A percentile compares a stretch with the other conserved stretches of the same genome.
phyloP scores from a whole-genome alignment of 1,140 invertebrate genomes.

The Bombus vancouverensis region DNA sequence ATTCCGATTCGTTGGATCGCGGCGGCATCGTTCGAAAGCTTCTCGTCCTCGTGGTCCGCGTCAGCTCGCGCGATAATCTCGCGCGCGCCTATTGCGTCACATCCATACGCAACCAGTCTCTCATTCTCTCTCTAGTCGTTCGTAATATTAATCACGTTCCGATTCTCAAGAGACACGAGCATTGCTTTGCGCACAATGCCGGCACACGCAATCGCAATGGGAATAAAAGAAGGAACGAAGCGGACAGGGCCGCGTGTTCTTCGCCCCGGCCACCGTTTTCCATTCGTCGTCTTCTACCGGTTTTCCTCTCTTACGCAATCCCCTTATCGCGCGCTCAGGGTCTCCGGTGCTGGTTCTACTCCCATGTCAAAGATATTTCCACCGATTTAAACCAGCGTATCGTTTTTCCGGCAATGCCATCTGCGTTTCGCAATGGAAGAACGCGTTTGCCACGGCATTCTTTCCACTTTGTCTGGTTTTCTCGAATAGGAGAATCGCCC shows the following conservation, averaged over 20 bases:
- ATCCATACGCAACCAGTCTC: constrained; percentile 52
- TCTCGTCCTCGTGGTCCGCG: constrained; percentile 39
- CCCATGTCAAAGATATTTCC: constrained; percentile 5
- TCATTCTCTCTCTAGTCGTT: constrained; percentile 33
- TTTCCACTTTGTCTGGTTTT: neutral
- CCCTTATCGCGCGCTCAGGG: neutral
- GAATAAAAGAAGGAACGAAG: constrained; percentile 53
- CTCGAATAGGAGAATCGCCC: neutral
- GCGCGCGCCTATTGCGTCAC: constrained; percentile 50
- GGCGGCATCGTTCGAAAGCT: neutral
- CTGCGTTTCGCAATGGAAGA: neutral
- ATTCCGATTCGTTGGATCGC: too few relatives aligned
- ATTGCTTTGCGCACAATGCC: constrained; percentile 68
- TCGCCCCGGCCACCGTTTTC: constrained; percentile 46
- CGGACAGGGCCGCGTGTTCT: constrained; percentile 41
- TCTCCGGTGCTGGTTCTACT: neutral
- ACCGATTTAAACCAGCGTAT: constrained; percentile 1
- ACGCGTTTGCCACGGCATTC: neutral
- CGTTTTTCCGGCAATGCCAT: neutral
- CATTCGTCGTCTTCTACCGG: constrained; percentile 41
- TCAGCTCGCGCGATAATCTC: constrained; percentile 28
- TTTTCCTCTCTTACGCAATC: constrained; percentile 49
- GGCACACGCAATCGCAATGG: constrained; percentile 70
- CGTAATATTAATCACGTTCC: constrained; percentile 73
- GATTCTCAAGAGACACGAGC: constrained; percentile 72